Evolutionary conservation across 1,140 invertebrate species (phyloP).

Genomic region (Philotrypesis tridentata): DNA sequence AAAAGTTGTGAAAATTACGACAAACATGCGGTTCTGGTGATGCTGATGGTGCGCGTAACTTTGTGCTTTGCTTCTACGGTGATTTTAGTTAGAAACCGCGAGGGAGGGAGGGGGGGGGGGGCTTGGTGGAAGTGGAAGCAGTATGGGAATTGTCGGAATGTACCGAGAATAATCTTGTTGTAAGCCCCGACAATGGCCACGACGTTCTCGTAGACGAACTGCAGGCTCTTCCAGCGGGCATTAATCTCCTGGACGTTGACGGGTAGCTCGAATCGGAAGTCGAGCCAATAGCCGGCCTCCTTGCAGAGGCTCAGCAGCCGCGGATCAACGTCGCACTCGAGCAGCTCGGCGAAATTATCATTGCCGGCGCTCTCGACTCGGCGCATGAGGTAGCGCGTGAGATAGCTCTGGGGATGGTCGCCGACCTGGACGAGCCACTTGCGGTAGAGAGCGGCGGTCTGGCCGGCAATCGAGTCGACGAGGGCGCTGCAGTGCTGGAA

Average conservation of each 20-base stretch:
- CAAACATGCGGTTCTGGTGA: no score
- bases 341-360: slow-evolving; percentile 73
- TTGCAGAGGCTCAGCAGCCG: slow-evolving; percentile 76
- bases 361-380: slow-evolving; percentile 81
- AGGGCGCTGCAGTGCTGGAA: slow-evolving; percentile 6
- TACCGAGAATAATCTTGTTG: slow-evolving; percentile 72
- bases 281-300: slow-evolving; percentile 82
- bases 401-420: slow-evolving; percentile 75
- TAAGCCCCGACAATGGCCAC: slow-evolving; percentile 85
- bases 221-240: slow-evolving; percentile 73
- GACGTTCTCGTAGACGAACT: slow-evolving; percentile 77
- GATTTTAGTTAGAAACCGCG: no score
- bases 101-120: no score
- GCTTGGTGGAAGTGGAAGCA: no score
- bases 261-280: slow-evolving; percentile 80
- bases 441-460: slow-evolving; percentile 77
- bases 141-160: slow-evolving; percentile 79
- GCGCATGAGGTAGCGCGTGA: slow-evolving; percentile 83
- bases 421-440: slow-evolving; percentile 78
- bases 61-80: no score
- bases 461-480: slow-evolving; percentile 65
- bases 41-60: no score
- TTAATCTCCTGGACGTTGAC: slow-evolving; percentile 67
- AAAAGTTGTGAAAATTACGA: no score
- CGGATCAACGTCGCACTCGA: slow-evolving; percentile 87